These are phyloP conservation scores for Diplosoma virens DNA, from an alignment of 23 tunicate genomes.

Conservation along the genomic window DNA sequence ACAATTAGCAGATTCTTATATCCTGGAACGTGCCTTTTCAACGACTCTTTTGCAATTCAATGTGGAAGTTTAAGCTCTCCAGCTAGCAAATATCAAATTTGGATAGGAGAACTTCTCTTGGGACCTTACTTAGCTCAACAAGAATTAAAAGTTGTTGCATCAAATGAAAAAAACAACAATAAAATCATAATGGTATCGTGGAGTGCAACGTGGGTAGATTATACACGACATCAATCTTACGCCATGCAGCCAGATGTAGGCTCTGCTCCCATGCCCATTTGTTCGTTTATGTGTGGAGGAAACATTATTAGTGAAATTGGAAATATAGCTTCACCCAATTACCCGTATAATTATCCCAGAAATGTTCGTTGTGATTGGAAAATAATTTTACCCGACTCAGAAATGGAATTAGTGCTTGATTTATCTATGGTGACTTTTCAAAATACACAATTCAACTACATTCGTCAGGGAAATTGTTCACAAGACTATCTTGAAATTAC, in stretches of 20 bases:
- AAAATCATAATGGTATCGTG: background rate
- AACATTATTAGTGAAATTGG: background rate
- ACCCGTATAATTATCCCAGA: background rate
- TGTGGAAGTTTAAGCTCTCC: background rate
- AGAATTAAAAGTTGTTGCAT: too few species aligned
- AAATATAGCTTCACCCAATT: background rate
- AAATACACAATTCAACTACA: background rate
- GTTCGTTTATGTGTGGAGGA: slow-evolving; percentile 10
- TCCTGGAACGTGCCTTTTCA: too few species aligned
- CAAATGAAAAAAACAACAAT: background rate
- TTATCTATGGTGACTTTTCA: background rate
- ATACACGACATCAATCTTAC: background rate
- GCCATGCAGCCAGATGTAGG: background rate
- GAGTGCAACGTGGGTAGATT: background rate
- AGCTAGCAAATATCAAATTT: background rate
- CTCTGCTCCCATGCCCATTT: background rate
- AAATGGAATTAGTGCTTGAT: background rate
- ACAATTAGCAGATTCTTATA: too few species aligned
- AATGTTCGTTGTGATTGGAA: background rate
- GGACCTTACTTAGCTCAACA: too few species aligned
- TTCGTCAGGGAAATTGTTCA: background rate
- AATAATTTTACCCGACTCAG: background rate
- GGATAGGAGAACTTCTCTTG: background rate
- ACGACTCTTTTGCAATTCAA: background rate
- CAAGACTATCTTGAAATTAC: background rate